phyloP scores from a whole-genome alignment of 1,140 invertebrate genomes.

The Vanessa tameamea region DNA sequence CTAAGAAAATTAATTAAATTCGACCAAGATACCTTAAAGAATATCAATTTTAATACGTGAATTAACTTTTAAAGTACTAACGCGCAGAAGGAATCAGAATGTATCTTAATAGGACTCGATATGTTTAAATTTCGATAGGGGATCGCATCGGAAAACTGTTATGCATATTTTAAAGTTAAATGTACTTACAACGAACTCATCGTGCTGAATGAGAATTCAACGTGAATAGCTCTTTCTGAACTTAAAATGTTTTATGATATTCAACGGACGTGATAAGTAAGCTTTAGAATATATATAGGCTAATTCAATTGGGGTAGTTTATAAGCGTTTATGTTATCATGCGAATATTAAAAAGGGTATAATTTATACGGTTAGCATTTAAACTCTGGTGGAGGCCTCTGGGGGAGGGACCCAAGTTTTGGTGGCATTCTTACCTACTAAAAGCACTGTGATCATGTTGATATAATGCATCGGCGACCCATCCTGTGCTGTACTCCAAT shows the following conservation, averaged over 20 bases:
- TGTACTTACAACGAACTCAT: slow-evolving; percentile 69
- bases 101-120: slow-evolving; percentile 77
- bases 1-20: too few species aligned
- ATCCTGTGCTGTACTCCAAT: too few species aligned
- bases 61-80: slow-evolving; percentile 58
- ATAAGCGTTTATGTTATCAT: too few species aligned
- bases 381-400: too few species aligned
- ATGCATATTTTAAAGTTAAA: slow-evolving; percentile 81
- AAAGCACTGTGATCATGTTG: too few species aligned
- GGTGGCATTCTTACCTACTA: too few species aligned
- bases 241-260: slow-evolving; percentile 73
- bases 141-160: slow-evolving; percentile 78
- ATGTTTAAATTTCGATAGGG: slow-evolving; percentile 76
- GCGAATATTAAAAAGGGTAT: too few species aligned
- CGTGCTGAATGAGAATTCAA: slow-evolving; percentile 61
- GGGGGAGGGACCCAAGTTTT: too few species aligned
- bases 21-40: not conserved
- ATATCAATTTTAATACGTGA: slow-evolving; percentile 41
- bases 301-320: not conserved
- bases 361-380: too few species aligned
- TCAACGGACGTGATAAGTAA: slow-evolving; percentile 54
- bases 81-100: slow-evolving; percentile 69
- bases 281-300: slow-evolving; percentile 13
- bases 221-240: slow-evolving; percentile 61
- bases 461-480: too few species aligned